These are phyloP conservation scores for Eublepharis macularius DNA, from an alignment of 2,113 vertebrate genomes.

Conservation along the genomic window DNA sequence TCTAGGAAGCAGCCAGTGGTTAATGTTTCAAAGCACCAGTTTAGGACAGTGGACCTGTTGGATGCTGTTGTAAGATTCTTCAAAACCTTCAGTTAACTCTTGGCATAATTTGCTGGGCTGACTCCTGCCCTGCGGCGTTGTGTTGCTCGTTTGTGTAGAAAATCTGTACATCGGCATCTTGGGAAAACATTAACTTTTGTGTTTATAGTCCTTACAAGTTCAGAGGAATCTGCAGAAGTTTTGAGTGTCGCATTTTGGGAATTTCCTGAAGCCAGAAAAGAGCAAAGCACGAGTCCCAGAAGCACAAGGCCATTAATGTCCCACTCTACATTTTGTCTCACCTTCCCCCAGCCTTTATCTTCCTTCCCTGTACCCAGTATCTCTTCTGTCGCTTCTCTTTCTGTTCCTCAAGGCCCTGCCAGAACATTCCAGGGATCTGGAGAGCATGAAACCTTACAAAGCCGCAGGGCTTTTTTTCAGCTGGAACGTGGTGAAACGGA, in stretches of 20 bases:
- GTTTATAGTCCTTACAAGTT: not conserved
- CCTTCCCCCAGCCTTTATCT: not conserved
- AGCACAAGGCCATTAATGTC: not conserved
- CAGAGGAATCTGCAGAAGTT: too few relatives aligned
- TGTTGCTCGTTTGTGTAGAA: too few relatives aligned
- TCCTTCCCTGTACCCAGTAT: not conserved
- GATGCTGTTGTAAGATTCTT: not conserved
- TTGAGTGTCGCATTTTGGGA: too few relatives aligned
- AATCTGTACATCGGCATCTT: too few relatives aligned
- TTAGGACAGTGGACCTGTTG: too few relatives aligned
- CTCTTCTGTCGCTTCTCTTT: too few relatives aligned
- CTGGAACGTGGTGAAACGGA: too few relatives aligned
- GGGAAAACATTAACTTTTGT: not conserved
- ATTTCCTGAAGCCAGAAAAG: not conserved
- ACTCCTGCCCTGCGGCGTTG: not conserved
- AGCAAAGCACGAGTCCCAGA: too few relatives aligned
- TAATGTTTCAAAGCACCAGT: not conserved
- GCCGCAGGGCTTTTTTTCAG: too few relatives aligned
- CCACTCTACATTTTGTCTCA: not conserved
- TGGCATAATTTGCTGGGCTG: not conserved
- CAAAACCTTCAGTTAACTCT: not conserved
- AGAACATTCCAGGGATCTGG: not conserved
- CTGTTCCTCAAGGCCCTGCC: not conserved
- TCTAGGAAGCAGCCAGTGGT: not conserved
- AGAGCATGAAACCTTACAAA: not conserved